A percentile compares a stretch with the other conserved stretches of the same genome.
phyloP scores from a whole-genome alignment of 2,888 invertebrate species.

The Lasius platythorax region DNA sequence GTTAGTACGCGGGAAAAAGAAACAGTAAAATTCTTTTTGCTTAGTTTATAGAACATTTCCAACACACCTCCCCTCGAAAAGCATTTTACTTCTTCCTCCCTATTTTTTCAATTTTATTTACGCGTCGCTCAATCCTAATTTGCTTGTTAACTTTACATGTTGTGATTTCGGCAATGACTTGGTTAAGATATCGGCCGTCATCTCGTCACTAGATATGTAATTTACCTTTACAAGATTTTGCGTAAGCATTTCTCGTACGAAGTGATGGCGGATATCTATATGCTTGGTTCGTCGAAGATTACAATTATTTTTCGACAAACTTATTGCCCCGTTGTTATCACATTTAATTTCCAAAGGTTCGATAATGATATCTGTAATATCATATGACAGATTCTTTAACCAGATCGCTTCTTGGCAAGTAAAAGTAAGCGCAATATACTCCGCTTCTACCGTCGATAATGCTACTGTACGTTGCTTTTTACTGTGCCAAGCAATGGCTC shows the following conservation, averaged over 20 bases:
- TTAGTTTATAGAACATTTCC: too few relatives aligned
- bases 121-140: neutral
- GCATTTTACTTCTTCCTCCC: neutral
- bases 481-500: constrained; percentile 57
- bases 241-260: neutral
- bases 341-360: neutral
- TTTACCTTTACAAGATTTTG: neutral
- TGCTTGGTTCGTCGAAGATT: neutral
- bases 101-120: too few relatives aligned
- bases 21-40: too few relatives aligned
- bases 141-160: neutral
- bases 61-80: neutral
- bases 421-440: constrained; percentile 73
- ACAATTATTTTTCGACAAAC: neutral
- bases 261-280: neutral
- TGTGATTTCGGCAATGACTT: neutral
- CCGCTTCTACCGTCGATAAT: constrained; percentile 77
- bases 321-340: neutral
- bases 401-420: constrained; percentile 73
- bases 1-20: too few relatives aligned
- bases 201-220: neutral
- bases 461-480: constrained; percentile 74
- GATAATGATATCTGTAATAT: constrained; percentile 40
- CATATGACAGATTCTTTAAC: constrained; percentile 60
- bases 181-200: neutral